phyloP scores from a whole-genome alignment of 2,888 invertebrate genomes.

The Deilephila porcellus region DNA sequence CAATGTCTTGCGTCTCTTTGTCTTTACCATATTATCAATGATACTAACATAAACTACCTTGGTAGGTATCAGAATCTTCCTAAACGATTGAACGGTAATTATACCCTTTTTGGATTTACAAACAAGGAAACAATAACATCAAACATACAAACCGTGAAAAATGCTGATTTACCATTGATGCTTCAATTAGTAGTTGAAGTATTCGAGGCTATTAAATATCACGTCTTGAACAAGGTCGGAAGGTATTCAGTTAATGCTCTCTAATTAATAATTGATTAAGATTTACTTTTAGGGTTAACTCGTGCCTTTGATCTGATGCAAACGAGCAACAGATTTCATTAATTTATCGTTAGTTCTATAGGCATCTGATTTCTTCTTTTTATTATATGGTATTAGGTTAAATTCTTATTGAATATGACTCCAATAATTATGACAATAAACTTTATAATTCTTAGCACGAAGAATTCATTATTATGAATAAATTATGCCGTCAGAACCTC shows the following conservation, averaged over 20 bases:
- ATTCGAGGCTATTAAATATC: not conserved
- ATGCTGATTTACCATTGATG: not conserved
- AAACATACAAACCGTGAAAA: conserved; percentile 3
- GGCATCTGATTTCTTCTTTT: too few relatives aligned
- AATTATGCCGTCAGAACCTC: not conserved
- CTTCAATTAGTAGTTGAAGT: conserved; percentile 14
- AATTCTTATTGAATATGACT: too few relatives aligned
- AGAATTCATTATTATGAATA: too few relatives aligned
- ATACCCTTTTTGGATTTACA: not conserved
- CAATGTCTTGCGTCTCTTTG: too few relatives aligned
- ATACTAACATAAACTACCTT: too few relatives aligned
- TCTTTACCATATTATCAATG: too few relatives aligned
- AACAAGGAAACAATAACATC: conserved; percentile 8
- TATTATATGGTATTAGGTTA: too few relatives aligned
- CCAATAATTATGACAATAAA: too few relatives aligned
- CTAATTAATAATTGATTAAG: conserved; percentile 18
- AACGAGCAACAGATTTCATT: not conserved
- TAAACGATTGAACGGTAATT: too few relatives aligned
- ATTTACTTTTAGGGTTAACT: conserved; percentile 3
- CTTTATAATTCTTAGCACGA: too few relatives aligned
- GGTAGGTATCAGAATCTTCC: too few relatives aligned
- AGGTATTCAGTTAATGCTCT: conserved; percentile 12
- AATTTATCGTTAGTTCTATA: too few relatives aligned
- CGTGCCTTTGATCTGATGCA: not conserved
- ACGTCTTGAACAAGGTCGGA: not conserved